Base-by-base conservation (phyloP, 2,113 vertebrate genomes). In the Platysteira castanea region DNA sequence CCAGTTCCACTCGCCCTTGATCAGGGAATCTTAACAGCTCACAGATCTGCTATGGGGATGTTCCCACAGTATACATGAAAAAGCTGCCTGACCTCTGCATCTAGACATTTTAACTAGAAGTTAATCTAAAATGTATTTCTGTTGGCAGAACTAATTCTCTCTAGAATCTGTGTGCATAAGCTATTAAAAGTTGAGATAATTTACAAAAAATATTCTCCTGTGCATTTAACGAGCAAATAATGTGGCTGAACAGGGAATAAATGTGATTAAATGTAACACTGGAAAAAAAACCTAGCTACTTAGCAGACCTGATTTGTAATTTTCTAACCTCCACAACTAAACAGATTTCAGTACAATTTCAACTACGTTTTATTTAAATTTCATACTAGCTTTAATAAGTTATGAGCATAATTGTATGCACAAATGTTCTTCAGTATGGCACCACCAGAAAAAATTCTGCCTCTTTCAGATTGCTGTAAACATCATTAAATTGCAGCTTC, bases 401-500 rank as follows among this genome's bases (percentile, higher is more conserved):
- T 98, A 97, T 96, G 92, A 93, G 77, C 82, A 84, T 90, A 93
- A 97, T 79, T 97, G 91, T 86, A 96, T 94, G 95, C 75, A 89
- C 83, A 97, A 95, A 81, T 91, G 87, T 94, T 98, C 92, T 96
- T 93, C 89, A 80, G 82, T 95, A 85, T 86, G 86, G 94, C 76
- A 93, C 77, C 95, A 95, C 33, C 75, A 77, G 95, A 92, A 96
- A 92, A 89, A 93, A 77, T 28, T 95, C 90, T 71, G 56, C 63
- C 84, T 92, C 94, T 96, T 97, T 93, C 95, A 96, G 96, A 98
- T 97, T 94, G 97, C 77, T 90, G 95, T 98, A 98, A 99, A 98
- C 97, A 98, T 97, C 68, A 80, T 98, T 98, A 98, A 98, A 98
- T 96, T 97, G 97, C 93, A 97, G 96, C 90, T 91, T 89, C 87